Conservation (phyloP, 2,113 vertebrate genomes). For the Prionailurus bengalensis region DNA sequence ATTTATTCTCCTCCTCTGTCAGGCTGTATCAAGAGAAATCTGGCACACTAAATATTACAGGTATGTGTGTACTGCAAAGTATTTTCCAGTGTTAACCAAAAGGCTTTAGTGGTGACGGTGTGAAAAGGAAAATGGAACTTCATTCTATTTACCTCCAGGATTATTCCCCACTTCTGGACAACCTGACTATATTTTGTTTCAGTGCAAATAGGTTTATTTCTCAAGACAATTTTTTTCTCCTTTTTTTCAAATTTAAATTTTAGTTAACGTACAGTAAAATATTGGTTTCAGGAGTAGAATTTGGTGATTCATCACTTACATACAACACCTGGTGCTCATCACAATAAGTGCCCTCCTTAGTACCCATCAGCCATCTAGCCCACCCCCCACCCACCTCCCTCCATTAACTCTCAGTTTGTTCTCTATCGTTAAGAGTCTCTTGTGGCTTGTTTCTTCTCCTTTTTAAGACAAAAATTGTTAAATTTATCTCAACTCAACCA, state of each 20-base stretch:
- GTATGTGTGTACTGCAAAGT: background rate
- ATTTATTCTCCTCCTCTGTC: background rate
- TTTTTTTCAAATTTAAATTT: too few relatives aligned
- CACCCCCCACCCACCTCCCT: too few relatives aligned
- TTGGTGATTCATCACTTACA: too few relatives aligned
- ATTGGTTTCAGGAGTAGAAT: too few relatives aligned
- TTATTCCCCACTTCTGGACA: constrained; percentile 30
- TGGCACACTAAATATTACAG: background rate
- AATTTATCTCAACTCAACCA: constrained; percentile 33
- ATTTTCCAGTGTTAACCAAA: background rate
- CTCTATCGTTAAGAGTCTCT: too few relatives aligned
- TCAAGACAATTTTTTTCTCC: background rate
- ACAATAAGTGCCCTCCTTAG: too few relatives aligned
- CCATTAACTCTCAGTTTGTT: too few relatives aligned
- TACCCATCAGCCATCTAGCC: too few relatives aligned
- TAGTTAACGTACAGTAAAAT: too few relatives aligned
- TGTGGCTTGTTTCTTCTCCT: too few relatives aligned
- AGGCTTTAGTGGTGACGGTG: background rate
- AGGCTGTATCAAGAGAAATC: background rate
- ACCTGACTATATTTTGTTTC: background rate
- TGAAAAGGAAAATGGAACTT: constrained; percentile 18
- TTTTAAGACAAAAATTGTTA: background rate
- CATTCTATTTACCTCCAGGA: constrained; percentile 37
- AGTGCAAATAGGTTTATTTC: constrained; percentile 56
- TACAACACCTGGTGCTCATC: too few relatives aligned